A percentile compares a stretch with the other conserved stretches of the same genome.
phyloP scores from a whole-genome alignment of 2,888 invertebrate species.

The Orgyia antiqua region DNA sequence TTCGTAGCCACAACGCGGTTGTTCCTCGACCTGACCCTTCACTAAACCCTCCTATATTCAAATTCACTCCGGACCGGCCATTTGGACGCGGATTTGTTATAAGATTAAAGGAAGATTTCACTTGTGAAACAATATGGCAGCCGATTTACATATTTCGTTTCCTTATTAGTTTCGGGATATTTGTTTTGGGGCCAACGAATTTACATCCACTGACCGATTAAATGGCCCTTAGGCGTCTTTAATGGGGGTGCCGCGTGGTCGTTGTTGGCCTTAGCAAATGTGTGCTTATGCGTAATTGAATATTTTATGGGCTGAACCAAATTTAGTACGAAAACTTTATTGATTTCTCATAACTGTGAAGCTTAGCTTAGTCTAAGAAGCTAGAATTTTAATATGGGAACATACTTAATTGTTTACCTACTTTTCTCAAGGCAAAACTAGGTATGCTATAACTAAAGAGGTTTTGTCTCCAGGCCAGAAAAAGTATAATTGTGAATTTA shows the following conservation, averaged over 20 bases:
- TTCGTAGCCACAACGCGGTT: conserved; percentile 55
- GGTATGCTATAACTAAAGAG: too few relatives aligned
- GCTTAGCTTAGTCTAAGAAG: conserved; percentile 16
- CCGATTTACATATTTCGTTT: conserved; percentile 79
- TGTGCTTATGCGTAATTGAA: conserved; percentile 78
- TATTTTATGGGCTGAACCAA: conserved; percentile 71
- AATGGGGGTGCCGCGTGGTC: conserved; percentile 78
- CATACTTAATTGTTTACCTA: too few relatives aligned
- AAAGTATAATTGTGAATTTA: too few relatives aligned
- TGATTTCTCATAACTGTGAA: conserved; percentile 46
- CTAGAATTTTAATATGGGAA: too few relatives aligned
- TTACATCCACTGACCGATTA: conserved; percentile 79
- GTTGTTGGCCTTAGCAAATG: conserved; percentile 76
- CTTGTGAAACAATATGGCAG: conserved; percentile 78
- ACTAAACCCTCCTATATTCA: conserved; percentile 72
- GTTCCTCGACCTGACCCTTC: conserved; percentile 61
- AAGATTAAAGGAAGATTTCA: conserved; percentile 80
- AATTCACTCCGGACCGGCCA: conserved; percentile 72
- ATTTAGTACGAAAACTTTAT: conserved; percentile 65
- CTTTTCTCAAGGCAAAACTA: too few relatives aligned
- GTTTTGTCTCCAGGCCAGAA: too few relatives aligned
- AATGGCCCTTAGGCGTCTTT: conserved; percentile 79
- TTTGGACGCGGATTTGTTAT: conserved; percentile 79
- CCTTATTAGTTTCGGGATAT: conserved; percentile 79
- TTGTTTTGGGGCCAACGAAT: conserved; percentile 76